Percentiles rank a stretch among this genome's conserved stretches.
Conservation (phyloP, 2,797 vertebrate genomes). For the Salmo trutta region DNA sequence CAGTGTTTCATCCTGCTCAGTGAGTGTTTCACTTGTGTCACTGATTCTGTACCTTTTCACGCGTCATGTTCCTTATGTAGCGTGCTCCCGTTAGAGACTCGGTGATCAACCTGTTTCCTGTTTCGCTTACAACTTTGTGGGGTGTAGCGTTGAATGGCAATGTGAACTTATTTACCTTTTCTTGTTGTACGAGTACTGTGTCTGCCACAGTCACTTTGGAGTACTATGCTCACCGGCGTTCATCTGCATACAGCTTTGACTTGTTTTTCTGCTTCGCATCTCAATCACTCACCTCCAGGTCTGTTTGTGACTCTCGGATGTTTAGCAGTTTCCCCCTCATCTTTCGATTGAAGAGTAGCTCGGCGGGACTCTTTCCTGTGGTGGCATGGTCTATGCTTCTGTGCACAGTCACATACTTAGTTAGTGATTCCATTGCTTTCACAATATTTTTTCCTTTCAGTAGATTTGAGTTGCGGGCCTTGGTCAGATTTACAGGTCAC, state of each 20-base stretch:
- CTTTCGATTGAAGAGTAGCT: slow-evolving; percentile 12
- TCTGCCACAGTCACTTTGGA: slow-evolving; percentile 21
- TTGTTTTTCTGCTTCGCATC: slow-evolving; percentile 32
- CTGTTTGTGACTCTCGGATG: background rate
- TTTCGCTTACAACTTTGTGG: slow-evolving; percentile 23
- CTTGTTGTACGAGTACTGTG: slow-evolving; percentile 22
- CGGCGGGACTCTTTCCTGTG: slow-evolving; percentile 17
- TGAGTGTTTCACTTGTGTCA: background rate
- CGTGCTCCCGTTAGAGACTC: slow-evolving; percentile 20
- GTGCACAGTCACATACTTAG: slow-evolving; percentile 27
- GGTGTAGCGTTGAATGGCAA: slow-evolving; percentile 19
- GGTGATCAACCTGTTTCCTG: slow-evolving; percentile 21
- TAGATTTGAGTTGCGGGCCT: slow-evolving; percentile 3
- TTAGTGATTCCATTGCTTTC: slow-evolving; percentile 16
- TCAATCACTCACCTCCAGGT: background rate
- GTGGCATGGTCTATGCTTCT: slow-evolving; percentile 7
- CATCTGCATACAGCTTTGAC: slow-evolving; percentile 9
- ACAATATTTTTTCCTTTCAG: slow-evolving; percentile 4
- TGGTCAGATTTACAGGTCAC: slow-evolving; percentile 12
- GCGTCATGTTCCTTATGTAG: slow-evolving; percentile 16
- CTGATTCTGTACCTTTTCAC: slow-evolving; percentile 16
- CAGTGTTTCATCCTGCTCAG: background rate
- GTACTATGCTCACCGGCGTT: background rate
- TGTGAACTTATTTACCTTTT: slow-evolving; percentile 30
- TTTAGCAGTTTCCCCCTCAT: slow-evolving; percentile 11